A percentile compares a stretch with the other conserved stretches of the same genome.
Evolutionary conservation across 2,888 invertebrate species (phyloP).

Genomic region (Ochropleura leucogaster): DNA sequence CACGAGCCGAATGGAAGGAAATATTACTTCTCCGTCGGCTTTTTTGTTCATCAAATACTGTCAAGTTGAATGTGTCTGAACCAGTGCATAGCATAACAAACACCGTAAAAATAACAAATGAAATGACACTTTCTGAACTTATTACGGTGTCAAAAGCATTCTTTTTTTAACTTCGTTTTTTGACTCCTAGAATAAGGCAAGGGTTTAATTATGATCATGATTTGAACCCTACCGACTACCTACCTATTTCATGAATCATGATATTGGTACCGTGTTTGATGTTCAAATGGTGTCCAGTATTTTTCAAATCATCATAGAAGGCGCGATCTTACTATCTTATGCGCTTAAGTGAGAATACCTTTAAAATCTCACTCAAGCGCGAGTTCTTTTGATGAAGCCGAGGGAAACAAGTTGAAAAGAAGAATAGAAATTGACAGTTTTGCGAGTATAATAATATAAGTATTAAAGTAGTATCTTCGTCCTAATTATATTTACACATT

Average conservation of each 20-base stretch:
- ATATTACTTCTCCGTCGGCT: not conserved
- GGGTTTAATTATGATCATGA: not conserved
- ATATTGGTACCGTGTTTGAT: not conserved
- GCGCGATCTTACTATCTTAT: not conserved
- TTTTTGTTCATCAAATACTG: not conserved
- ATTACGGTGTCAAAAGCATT: too few species aligned
- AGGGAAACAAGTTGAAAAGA: too few species aligned
- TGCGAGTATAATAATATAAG: not conserved
- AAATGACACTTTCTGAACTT: too few species aligned
- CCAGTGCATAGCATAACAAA: not conserved
- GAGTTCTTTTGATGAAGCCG: not conserved
- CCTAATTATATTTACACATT: slow-evolving; percentile 21
- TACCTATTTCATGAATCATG: not conserved
- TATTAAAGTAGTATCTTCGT: not conserved
- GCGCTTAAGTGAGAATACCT: too few species aligned
- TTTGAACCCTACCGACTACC: not conserved
- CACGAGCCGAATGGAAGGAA: not conserved
- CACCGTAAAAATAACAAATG: too few species aligned
- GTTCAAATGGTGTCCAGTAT: not conserved
- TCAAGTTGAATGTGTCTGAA: not conserved
- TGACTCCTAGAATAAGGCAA: not conserved
- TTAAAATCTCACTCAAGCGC: too few species aligned
- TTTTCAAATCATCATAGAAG: not conserved
- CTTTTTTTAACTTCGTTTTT: not conserved
- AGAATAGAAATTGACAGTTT: not conserved